Conservation (phyloP, 2,888 invertebrate species). For the Perizoma affinitatum region DNA sequence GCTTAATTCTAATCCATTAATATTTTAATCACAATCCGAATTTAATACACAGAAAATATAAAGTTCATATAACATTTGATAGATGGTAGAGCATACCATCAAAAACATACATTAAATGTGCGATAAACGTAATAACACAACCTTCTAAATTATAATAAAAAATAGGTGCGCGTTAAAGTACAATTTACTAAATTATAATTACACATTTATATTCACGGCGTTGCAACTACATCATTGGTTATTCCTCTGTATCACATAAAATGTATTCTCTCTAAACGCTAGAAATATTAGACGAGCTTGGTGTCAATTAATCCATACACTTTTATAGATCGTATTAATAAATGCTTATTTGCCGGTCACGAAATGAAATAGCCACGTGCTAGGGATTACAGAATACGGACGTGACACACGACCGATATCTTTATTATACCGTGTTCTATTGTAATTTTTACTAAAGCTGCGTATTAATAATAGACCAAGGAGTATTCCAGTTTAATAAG, state of each 20-base stretch:
- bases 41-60: not conserved
- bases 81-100: not conserved
- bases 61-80: not conserved
- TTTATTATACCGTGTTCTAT: slow-evolving; percentile 46
- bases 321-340: slow-evolving; percentile 68
- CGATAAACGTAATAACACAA: slow-evolving; percentile 10
- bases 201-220: slow-evolving; percentile 52
- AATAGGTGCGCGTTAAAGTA: slow-evolving; percentile 40
- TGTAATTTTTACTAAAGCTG: slow-evolving; percentile 36
- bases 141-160: slow-evolving; percentile 40
- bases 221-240: slow-evolving; percentile 51
- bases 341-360: slow-evolving; percentile 72
- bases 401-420: slow-evolving; percentile 55
- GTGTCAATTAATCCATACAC: slow-evolving; percentile 68
- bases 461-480: slow-evolving; percentile 45
- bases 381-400: slow-evolving; percentile 62
- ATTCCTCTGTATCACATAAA: slow-evolving; percentile 67
- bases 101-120: no score
- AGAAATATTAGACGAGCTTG: slow-evolving; percentile 77
- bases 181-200: slow-evolving; percentile 47
- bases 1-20: not conserved
- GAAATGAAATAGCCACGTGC: slow-evolving; percentile 79
- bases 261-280: slow-evolving; percentile 67
- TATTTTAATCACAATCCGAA: no score
- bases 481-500: slow-evolving; percentile 65